A percentile compares a stretch with the other conserved stretches of the same genome.
phyloP scores from a whole-genome alignment of 2,797 vertebrate genomes.

The Valencia hispanica region DNA sequence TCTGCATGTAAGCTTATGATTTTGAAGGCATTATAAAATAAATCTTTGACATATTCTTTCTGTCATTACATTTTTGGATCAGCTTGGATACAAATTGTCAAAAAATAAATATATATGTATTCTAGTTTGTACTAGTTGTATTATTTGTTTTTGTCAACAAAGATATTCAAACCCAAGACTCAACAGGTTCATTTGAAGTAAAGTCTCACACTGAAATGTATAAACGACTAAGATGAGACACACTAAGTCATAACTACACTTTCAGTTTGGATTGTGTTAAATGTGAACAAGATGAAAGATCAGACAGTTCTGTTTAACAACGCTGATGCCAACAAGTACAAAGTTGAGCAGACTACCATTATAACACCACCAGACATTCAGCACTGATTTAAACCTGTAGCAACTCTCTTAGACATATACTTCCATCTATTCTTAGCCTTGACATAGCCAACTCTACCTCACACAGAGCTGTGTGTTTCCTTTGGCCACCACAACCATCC shows the following conservation, averaged over 20 bases:
- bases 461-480: constrained; percentile 74
- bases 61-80: too few relatives aligned
- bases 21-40: too few relatives aligned
- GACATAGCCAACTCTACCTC: constrained; percentile 69
- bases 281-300: neutral
- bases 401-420: constrained; percentile 57
- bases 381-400: constrained; percentile 51
- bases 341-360: constrained; percentile 44
- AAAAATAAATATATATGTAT: neutral
- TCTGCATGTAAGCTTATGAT: too few relatives aligned
- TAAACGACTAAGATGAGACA: neutral
- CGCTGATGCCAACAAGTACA: constrained; percentile 46
- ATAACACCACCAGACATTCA: constrained; percentile 45
- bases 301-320: constrained; percentile 35
- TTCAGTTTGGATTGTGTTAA: constrained; percentile 21
- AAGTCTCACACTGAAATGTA: neutral
- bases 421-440: constrained; percentile 65
- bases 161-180: neutral
- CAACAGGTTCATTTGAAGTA: neutral
- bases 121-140: neutral
- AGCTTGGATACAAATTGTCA: too few relatives aligned
- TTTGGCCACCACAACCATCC: constrained; percentile 45
- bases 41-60: too few relatives aligned
- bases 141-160: neutral
- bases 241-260: neutral